These are phyloP conservation scores for Synanthedon formicaeformis DNA, from an alignment of 2,888 invertebrate species.

Conservation along the genomic window DNA sequence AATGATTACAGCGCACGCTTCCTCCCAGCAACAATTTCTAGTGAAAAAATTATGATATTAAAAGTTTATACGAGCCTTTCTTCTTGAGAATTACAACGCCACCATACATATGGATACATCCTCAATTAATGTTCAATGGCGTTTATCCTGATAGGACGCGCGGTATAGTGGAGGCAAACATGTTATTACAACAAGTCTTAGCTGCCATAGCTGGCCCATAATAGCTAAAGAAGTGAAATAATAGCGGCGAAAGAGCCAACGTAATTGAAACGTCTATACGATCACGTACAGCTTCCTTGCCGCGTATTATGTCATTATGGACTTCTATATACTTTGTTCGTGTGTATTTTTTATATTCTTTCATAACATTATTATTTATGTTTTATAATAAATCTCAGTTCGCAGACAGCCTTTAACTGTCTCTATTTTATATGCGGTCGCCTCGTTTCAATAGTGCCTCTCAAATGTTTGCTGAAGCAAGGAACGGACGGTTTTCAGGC, in stretches of 20 bases:
- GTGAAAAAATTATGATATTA: slow-evolving; percentile 12
- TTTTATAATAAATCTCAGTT: no score
- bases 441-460: no score
- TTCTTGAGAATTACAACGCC: slow-evolving; percentile 3
- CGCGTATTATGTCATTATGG: not conserved
- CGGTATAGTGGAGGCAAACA: slow-evolving; percentile 6
- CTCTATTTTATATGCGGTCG: no score
- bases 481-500: no score
- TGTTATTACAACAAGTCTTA: slow-evolving; percentile 10
- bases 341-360: not conserved
- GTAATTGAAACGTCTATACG: slow-evolving; percentile 17
- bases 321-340: not conserved
- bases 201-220: slow-evolving; percentile 1
- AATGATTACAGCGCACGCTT: not conserved
- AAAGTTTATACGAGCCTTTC: slow-evolving; percentile 1
- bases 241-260: slow-evolving; percentile 9
- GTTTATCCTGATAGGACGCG: slow-evolving; percentile 27
- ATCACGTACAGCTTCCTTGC: not conserved
- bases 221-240: slow-evolving; percentile 10
- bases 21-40: slow-evolving; percentile 6
- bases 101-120: slow-evolving; percentile 29
- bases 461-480: no score
- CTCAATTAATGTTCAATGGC: slow-evolving; percentile 31
- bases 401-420: no score
- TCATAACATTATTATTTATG: not conserved